Evolutionary conservation across 2,888 invertebrate species (phyloP).

Genomic region (Proisotoma minuta): DNA sequence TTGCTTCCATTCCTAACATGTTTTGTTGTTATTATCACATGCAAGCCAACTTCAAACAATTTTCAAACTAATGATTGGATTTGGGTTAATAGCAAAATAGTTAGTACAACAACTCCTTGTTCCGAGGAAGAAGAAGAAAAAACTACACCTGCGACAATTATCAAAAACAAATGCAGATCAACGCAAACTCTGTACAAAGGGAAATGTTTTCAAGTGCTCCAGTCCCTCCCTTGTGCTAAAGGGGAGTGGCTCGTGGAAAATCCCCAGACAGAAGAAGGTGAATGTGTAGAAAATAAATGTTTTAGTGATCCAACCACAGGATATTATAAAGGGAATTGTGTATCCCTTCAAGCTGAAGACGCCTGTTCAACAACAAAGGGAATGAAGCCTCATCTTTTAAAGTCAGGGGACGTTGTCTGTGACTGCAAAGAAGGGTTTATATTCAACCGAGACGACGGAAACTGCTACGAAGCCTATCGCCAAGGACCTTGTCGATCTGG

Average conservation of each 20-base stretch:
- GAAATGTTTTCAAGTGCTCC: constrained; percentile 26
- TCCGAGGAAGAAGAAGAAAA: no score
- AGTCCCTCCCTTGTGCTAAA: constrained; percentile 22
- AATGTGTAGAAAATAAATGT: constrained; percentile 25
- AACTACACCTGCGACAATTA: no score
- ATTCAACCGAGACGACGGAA: constrained; percentile 21
- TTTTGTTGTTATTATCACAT: no score
- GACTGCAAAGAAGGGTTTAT: constrained; percentile 31
- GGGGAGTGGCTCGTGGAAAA: constrained; percentile 39
- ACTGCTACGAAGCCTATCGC: constrained; percentile 30
- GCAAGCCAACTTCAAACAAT: no score
- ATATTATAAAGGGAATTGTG: constrained; percentile 21
- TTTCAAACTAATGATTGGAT: no score
- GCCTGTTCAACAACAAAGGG: constrained; percentile 20
- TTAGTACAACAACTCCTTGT: no score
- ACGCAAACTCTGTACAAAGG: constrained; percentile 20
- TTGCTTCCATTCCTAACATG: no score
- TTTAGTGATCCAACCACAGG: not conserved
- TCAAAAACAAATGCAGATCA: constrained; percentile 12
- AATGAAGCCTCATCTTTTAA: constrained; percentile 24
- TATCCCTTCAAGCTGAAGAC: constrained; percentile 2
- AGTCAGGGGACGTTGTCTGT: constrained; percentile 28
- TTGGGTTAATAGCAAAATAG: no score
- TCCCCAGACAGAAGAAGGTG: constrained; percentile 22
- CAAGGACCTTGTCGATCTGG: constrained; percentile 32